These are phyloP conservation scores for Leptinotarsa peninsularis DNA, from an alignment of 2,888 invertebrate species.

Conservation along the genomic window DNA sequence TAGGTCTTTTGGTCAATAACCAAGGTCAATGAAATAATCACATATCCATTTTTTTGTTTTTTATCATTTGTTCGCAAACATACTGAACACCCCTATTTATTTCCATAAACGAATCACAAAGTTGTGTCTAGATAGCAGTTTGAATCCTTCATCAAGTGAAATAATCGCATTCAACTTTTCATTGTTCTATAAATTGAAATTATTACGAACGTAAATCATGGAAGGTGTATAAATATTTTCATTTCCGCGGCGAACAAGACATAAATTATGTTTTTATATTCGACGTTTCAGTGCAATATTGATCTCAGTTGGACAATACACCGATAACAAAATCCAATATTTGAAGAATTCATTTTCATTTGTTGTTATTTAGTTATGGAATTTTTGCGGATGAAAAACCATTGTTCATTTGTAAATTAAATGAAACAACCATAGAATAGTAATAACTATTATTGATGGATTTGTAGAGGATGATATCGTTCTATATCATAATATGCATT, in stretches of 20 bases:
- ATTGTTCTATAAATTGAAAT: slow-evolving; percentile 34
- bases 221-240: slow-evolving; percentile 28
- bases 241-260: slow-evolving; percentile 17
- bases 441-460: neutral
- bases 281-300: slow-evolving; percentile 17
- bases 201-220: slow-evolving; percentile 29
- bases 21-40: too few relatives aligned
- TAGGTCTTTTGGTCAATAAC: too few relatives aligned
- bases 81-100: neutral
- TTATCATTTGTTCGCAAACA: too few relatives aligned
- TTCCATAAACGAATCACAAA: neutral
- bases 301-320: neutral
- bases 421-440: neutral
- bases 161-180: slow-evolving; percentile 30
- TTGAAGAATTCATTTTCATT: neutral
- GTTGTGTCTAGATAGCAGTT: neutral
- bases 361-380: neutral
- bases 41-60: too few relatives aligned
- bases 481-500: neutral
- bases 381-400: neutral
- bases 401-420: neutral
- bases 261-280: slow-evolving; percentile 16
- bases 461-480: neutral
- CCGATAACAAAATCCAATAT: slow-evolving; percentile 12
- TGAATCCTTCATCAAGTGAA: slow-evolving; percentile 13